A percentile compares a stretch with the other conserved stretches of the same genome.
Conservation (phyloP, 2,888 invertebrate species). For the Allophyes oxyacanthae region DNA sequence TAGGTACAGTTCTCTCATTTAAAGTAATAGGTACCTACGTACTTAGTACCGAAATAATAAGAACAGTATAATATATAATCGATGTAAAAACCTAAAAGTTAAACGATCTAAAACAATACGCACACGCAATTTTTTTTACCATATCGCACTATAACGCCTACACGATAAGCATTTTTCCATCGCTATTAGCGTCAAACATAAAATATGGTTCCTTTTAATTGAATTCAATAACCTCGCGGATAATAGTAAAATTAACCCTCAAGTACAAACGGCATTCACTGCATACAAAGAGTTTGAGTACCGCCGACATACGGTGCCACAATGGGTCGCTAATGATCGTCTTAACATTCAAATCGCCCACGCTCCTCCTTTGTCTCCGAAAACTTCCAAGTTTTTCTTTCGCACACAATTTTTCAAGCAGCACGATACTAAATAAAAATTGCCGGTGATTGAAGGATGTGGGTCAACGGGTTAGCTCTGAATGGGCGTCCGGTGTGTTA, state of each 20-base stretch:
- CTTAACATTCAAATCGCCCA: conserved; percentile 87
- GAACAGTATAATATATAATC: no score
- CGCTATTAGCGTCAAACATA: conserved; percentile 36
- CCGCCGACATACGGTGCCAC: conserved; percentile 65
- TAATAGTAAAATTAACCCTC: conserved; percentile 57
- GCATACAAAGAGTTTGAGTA: conserved; percentile 71
- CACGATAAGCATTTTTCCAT: conserved; percentile 30
- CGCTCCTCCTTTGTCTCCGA: conserved; percentile 85
- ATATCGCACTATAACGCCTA: conserved; percentile 22
- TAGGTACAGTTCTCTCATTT: no score
- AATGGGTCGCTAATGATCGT: conserved; percentile 85
- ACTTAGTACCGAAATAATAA: no score
- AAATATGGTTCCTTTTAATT: conserved; percentile 52
- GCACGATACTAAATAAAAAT: conserved; percentile 74
- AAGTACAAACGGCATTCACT: conserved; percentile 40
- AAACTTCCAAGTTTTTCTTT: conserved; percentile 80
- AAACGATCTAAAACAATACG: conserved; percentile 16
- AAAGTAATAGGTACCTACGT: no score
- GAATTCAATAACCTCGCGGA: conserved; percentile 55
- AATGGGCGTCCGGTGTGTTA: conserved; percentile 65
- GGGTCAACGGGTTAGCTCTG: conserved; percentile 78
- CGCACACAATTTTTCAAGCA: conserved; percentile 84
- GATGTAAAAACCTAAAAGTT: conserved; percentile 1
- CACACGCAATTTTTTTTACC: conserved; percentile 19
- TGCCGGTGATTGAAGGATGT: conserved; percentile 81